These are phyloP conservation scores for Clarias platycephalus DNA, from an alignment of 2,797 vertebrate genomes.

Conservation along the genomic window DNA sequence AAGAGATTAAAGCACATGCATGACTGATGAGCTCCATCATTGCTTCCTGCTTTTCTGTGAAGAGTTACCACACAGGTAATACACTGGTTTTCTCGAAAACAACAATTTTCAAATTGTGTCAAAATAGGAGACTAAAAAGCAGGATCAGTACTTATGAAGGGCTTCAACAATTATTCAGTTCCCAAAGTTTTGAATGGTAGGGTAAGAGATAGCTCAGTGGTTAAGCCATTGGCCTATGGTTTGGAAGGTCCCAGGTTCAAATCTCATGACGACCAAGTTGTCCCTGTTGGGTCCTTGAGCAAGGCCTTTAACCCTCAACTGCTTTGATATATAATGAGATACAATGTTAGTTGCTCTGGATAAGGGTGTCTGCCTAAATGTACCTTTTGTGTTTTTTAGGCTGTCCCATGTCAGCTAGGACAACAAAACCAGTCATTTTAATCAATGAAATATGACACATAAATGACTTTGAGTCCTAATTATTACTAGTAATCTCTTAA, in stretches of 20 bases:
- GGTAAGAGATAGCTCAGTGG: too few relatives aligned
- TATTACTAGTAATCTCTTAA: neutral
- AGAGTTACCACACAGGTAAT: neutral
- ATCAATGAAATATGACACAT: neutral
- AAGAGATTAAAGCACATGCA: neutral
- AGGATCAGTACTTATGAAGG: neutral
- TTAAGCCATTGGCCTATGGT: too few relatives aligned
- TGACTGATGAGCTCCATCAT: neutral
- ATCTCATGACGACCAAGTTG: too few relatives aligned
- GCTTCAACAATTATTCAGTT: neutral
- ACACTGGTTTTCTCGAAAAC: neutral
- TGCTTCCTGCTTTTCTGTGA: slow-evolving; percentile 4
- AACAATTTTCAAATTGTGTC: neutral
- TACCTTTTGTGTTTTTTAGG: too few relatives aligned
- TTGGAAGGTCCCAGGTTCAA: too few relatives aligned
- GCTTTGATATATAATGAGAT: too few relatives aligned
- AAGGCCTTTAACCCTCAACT: too few relatives aligned
- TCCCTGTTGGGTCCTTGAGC: too few relatives aligned
- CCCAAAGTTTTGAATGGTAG: too few relatives aligned
- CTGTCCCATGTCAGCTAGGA: too few relatives aligned
- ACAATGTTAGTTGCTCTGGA: too few relatives aligned
- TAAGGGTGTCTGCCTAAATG: too few relatives aligned
- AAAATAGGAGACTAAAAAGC: neutral
- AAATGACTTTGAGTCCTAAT: neutral
- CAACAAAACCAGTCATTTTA: neutral